Base-by-base conservation (phyloP, 2,113 vertebrate genomes). In the Capreolus pygargus region DNA sequence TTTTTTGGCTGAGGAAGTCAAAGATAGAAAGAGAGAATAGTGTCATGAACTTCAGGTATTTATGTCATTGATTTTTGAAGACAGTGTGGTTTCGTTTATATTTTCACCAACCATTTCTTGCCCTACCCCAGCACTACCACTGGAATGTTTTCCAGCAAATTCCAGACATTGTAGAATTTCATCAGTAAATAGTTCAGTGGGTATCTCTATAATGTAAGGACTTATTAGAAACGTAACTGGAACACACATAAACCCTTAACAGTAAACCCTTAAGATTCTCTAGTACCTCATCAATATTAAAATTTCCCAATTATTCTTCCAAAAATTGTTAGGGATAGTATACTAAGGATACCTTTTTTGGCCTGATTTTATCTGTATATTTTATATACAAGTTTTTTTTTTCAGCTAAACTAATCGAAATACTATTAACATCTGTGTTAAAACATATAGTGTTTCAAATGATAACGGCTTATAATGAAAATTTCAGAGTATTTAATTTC, bases 91-190 rank as follows among this genome's bases (percentile, higher is more conserved):
- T 96, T 91, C 9, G 55, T 61, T 11, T 21, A 10, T 33, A 30
- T 61, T 96, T 88, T 88, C 5, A 30, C 3, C 14, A 89, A 13
- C 10, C 7, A 74, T 30, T 89, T 10, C 21, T 92, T 89, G 33
- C 9, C 15, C 7, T 19, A 27, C 0, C 8, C 10, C 9, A 61
- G 2, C 7, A 52, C 5, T 45, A 30, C 5, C 70, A 61, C 23
- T 86, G 2, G 19, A 45, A n/a, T 89, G 25, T 79, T 93, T 76
- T 50, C 16, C 78, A 84, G n/a, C 14, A 89, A 89, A 97, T 74
- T 82, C 14, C 21, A 94, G 14, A 84, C 5, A 39, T 50, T 58
- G 14, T 64, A 19, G 57, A 54, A 81, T 88, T 64, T 81, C n/a
- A 85, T 95, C 45, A 84, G 33, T 15, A 60, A 23, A 64, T 19